Base-by-base conservation (phyloP, 1,140 invertebrate genomes). In the Drosophila willistoni region DNA sequence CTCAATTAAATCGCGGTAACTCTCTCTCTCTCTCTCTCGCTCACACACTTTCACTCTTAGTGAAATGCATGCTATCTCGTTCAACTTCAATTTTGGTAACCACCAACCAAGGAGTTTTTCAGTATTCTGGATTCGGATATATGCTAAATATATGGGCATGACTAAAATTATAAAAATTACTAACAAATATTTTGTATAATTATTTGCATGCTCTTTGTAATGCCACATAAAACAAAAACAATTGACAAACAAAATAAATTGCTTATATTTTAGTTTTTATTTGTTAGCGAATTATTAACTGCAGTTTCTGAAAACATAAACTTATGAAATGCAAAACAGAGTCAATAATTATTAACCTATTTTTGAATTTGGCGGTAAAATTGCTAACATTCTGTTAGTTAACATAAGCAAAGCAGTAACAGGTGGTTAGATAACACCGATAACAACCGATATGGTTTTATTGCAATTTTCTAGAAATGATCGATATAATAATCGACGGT, bases 381-480 rank as follows among this genome's bases (percentile, higher is more conserved):
- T 19, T 1, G 14, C 17, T 17, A 47, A 17, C 14, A 17, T 19
- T 47, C 1, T 36, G 34, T 36, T 36, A 36, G 7, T 47, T 47
- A 14, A 7, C n/a, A 19, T 19, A 9, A 19, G 17, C 44, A 19
- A 7, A 3, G 6, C 2, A 3, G 6, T 19, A 17, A 47, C 44
- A 19, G 14, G 7, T 47, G 1, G 12, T 0, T 51, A 51, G 44
- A 22, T 7, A 22, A 36, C 0, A 0, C 55, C 34, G 34, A 36
- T 29, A 29, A 29, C 5, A 29, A 29, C 29, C 6, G 29, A 29
- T 29, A 7, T 7, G 5, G 5, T 25, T 4, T 4, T 3, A 29
- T 29, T 29, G 29, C 0, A 36, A 36, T 10, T 12, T 12, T 36
- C 9, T 10, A 36, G 55, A 73, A 64, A 67, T 44, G 57, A 51